Evolutionary conservation across 2,113 vertebrate genomes (phyloP), one percentile per base, ranked within the genome.

Genomic region (Percina caprodes): DNA sequence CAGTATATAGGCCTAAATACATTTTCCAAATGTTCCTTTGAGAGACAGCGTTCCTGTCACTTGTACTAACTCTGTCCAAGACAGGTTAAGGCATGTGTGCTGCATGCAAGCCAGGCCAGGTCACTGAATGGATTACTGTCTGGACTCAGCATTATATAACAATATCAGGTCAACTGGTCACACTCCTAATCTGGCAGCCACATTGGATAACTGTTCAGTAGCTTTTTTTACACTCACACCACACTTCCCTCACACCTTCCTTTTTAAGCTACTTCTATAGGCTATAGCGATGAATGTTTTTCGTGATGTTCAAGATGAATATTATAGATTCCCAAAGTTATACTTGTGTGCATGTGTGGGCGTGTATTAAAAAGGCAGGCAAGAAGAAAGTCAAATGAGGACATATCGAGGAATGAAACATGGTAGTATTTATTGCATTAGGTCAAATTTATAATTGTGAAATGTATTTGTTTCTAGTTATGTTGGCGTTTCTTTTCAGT

Each of bases 131-230:
- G 92, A 92, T 92, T 92, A 93, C 49, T 55, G 89, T 87, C 88
- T 88, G 83, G 76, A 79, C 78, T 83, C 71, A 55, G 76, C 66
- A 42, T 92, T 92, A 92, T 77, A 84, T 60, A 94, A 93, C 84
- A 35, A 63, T 73, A 88, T 83, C 83, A 89, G 78, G 66, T 84
- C 79, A 67, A 42, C 33, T 54, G 59, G 48, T 86, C 77, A 70
- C 79, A 58, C 80, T 74, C 58, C 4, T 93, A 92, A 92, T 91
- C 89, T 83, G 68, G 70, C 75, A 67, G 77, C 77, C 66, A 56
- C 79, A 61, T 92, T 92, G 86, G 89, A 79, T 94, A 92, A 94
- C 70, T 63, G 23, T 67, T 81, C 82, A 87, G 90, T 89, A 75
- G 83, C 68, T 84, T 70, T 63, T 69, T 85, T 73, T 52, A 61